Base-by-base conservation (phyloP, 2,888 invertebrate genomes). In the Deilephila porcellus region DNA sequence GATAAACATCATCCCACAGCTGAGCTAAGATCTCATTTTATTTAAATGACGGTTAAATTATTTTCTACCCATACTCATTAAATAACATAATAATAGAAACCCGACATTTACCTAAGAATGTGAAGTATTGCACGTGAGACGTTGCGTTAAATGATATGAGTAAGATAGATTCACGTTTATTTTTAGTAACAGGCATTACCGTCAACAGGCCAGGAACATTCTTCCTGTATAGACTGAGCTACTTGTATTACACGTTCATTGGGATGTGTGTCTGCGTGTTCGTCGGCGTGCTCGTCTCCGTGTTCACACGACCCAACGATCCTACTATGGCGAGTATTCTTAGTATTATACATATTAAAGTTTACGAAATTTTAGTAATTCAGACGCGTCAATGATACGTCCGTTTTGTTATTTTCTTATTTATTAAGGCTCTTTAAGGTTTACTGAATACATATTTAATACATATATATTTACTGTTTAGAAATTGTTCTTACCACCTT, bases 211-310 rank as follows among this genome's bases (percentile, higher is more conserved):
- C 95, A 60, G 92, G 95, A 52, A 95, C 96, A n/a, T 96, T 96
- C 86, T 92, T 95, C 81, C 85, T 97, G 74, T 97, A 97, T 86
- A 93, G 96, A 80, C 87, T 97, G 84, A 97, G 97, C 19, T 98
- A 97, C 89, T 95, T 97, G 88, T 97, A 97, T 93, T 97, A 97
- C 89, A 97, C 97, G 0, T 92, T 96, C 76, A 93, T 97, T n/a
- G 97, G 97, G 7, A 96, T 96, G 83, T 79, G 96, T 0, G 96
- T 96, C 0, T 96, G 96, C 17, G 94, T 97, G 67, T 74, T 95
- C 4, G 94, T 97, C 7, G 97, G 97, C 0, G 87, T 96, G 25
- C 81, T 96, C 45, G 96, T 97, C 45, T 97, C 97, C 29, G 96
- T 96, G 88, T 93, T 96, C 80, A 97, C 97, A 0, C 96, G 96